Evolutionary conservation across 37 sponge, comb jelly and placozoan species (phyloP).

Genomic region (Halichondria panicea): DNA sequence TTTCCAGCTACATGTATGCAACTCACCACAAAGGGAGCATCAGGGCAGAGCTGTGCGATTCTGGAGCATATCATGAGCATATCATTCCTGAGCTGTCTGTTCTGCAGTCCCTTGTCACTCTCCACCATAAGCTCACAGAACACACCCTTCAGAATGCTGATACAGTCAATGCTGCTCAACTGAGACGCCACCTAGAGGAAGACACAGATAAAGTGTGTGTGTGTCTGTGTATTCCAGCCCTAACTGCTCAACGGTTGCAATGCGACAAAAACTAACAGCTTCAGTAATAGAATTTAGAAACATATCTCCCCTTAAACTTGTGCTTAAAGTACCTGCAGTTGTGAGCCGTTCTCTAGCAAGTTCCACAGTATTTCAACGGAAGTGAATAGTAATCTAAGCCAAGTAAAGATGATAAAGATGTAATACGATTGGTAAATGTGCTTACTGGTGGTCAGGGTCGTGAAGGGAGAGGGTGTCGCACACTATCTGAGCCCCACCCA

Average conservation of each 20-base stretch:
- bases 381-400: conserved; percentile 27
- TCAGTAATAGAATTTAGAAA: neutral
- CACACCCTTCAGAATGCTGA: conserved; percentile 53
- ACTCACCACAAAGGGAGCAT: conserved; percentile 83
- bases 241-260: too few relatives aligned
- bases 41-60: conserved; percentile 59
- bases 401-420: neutral
- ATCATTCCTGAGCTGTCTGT: conserved; percentile 75
- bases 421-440: neutral
- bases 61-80: conserved; percentile 52
- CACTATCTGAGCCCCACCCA: conserved; percentile 16
- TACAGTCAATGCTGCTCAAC: conserved; percentile 45
- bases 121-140: conserved; percentile 54
- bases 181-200: conserved; percentile 53
- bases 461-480: conserved; percentile 25
- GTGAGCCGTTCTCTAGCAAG: conserved; percentile 75
- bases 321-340: conserved; percentile 48
- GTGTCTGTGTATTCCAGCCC: too few relatives aligned
- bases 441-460: conserved; percentile 32
- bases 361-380: conserved; percentile 83
- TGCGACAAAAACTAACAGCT: too few relatives aligned
- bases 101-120: conserved; percentile 30
- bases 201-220: neutral
- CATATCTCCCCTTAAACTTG: neutral
- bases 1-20: neutral